Percentiles rank a stretch among this genome's conserved stretches.
phyloP scores from a whole-genome alignment of 2,113 vertebrate genomes.

The Ellobius talpinus region DNA sequence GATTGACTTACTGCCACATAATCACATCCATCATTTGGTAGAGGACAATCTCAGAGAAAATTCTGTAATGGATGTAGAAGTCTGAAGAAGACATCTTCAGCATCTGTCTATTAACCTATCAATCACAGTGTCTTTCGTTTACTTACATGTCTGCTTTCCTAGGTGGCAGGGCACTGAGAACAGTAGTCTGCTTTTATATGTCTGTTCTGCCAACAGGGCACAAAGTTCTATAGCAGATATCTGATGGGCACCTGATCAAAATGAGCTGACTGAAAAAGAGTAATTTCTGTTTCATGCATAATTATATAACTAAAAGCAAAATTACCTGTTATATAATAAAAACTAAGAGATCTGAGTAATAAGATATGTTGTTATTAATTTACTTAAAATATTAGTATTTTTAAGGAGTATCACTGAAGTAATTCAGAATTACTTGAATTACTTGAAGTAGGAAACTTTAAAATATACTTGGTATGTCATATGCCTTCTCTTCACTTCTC shows the following conservation, averaged over 20 bases:
- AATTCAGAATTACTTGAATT: too few relatives aligned
- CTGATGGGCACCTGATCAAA: background rate
- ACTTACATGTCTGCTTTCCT: background rate
- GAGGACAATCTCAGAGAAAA: conserved; percentile 14
- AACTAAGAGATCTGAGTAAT: background rate
- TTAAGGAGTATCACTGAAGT: background rate
- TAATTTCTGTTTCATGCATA: conserved; percentile 47
- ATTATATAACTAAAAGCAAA: conserved; percentile 38
- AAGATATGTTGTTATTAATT: conserved; percentile 34
- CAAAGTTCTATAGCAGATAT: background rate
- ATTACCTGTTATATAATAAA: background rate
- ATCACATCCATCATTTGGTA: background rate
- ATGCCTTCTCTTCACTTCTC: background rate
- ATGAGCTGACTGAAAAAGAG: background rate
- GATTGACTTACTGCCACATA: background rate
- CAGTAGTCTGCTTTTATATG: background rate
- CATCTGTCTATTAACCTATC: background rate
- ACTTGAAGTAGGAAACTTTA: conserved; percentile 11
- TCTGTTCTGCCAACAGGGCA: background rate
- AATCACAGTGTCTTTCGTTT: conserved; percentile 11
- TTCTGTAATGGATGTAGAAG: background rate
- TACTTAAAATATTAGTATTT: conserved; percentile 39
- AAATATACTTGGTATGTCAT: conserved; percentile 18
- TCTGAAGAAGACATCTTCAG: conserved; percentile 17
- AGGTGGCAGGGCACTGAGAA: background rate